phyloP scores from a whole-genome alignment of 1,140 invertebrate species.

The Melanaphis sacchari region DNA sequence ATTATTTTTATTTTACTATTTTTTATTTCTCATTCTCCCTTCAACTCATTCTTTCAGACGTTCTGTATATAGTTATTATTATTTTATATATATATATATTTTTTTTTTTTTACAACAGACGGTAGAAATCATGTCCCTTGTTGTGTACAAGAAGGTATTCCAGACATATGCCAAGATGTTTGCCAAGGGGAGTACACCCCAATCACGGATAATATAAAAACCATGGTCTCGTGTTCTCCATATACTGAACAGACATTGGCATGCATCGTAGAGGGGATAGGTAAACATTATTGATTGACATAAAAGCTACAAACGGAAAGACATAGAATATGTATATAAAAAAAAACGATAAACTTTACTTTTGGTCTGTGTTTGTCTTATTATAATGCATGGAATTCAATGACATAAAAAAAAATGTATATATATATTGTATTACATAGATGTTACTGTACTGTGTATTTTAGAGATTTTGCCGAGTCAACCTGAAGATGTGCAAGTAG shows the following conservation, averaged over 20 bases:
- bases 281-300: constrained; percentile 65
- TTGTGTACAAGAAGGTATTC: constrained; percentile 79
- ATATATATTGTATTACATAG: neutral
- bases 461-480: constrained; percentile 76
- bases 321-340: neutral
- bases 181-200: constrained; percentile 84
- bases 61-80: neutral
- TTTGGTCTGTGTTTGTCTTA: neutral
- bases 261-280: constrained; percentile 81
- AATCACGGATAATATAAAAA: constrained; percentile 82
- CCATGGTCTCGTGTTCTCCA: constrained; percentile 81
- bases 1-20: neutral
- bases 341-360: neutral
- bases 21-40: neutral
- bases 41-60: no score
- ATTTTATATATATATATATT: neutral
- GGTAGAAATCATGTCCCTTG: constrained; percentile 84
- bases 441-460: neutral
- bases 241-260: constrained; percentile 82
- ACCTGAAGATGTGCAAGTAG: constrained; percentile 74
- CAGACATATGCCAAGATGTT: constrained; percentile 83
- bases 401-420: neutral
- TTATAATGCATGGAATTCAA: neutral
- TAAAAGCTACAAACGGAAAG: neutral
- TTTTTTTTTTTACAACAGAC: constrained; percentile 65